Percentiles rank a stretch among this genome's conserved stretches.
These are phyloP conservation scores for Pseudorasbora parva DNA, from an alignment of 2,113 vertebrate genomes.

Conservation along the genomic window DNA sequence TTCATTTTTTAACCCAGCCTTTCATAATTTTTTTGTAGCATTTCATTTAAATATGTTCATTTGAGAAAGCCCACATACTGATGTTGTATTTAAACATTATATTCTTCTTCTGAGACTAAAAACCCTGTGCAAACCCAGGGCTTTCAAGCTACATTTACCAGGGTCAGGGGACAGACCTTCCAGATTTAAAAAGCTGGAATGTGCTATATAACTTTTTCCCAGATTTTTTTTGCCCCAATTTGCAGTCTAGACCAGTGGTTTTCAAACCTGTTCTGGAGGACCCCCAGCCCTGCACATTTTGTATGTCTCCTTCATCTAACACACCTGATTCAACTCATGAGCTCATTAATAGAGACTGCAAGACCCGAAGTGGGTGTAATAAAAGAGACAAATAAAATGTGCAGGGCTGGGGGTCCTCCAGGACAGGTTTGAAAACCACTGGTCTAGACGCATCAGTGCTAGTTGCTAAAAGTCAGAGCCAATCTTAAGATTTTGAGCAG, in stretches of 20 bases:
- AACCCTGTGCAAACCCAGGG: too few relatives aligned
- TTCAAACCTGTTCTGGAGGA: too few relatives aligned
- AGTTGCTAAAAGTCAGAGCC: not conserved
- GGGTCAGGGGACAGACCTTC: not conserved
- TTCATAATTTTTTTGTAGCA: not conserved
- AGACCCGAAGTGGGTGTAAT: too few relatives aligned
- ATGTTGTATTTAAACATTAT: not conserved
- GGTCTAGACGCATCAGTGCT: not conserved
- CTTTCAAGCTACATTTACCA: not conserved
- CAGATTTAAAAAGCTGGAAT: not conserved
- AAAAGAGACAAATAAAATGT: too few relatives aligned
- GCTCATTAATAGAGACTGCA: too few relatives aligned
- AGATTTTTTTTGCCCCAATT: not conserved
- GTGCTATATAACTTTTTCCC: too few relatives aligned
- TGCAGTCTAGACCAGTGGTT: not conserved
- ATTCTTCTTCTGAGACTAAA: not conserved
- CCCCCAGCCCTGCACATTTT: too few relatives aligned
- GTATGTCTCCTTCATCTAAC: too few relatives aligned
- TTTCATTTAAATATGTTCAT: not conserved
- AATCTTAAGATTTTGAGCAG: not conserved
- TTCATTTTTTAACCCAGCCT: not conserved
- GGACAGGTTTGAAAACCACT: too few relatives aligned
- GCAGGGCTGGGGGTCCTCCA: too few relatives aligned
- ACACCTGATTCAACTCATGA: too few relatives aligned
- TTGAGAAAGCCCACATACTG: not conserved